Evolutionary conservation across 2,797 vertebrate species (phyloP).

Genomic region (Lates japonicus): DNA sequence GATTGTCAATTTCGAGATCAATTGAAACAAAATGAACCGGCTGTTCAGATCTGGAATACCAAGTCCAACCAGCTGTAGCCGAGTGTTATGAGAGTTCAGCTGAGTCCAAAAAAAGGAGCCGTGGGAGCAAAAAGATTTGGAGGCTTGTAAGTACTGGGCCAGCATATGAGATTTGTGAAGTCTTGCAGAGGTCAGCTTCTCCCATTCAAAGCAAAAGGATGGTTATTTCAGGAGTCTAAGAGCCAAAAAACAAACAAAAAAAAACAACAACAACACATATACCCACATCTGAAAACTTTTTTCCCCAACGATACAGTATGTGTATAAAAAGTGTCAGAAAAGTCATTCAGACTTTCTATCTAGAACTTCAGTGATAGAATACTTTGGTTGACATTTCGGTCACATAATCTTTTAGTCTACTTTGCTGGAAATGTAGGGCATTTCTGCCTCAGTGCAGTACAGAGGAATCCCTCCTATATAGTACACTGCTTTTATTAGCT

Average conservation of each 20-base stretch:
- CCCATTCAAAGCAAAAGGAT: slow-evolving; percentile 17
- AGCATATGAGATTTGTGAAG: slow-evolving; percentile 13
- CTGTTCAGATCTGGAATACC: not conserved
- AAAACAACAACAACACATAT: too few species aligned
- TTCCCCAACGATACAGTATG: not conserved
- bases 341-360: not conserved
- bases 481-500: not conserved
- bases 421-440: not conserved
- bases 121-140: slow-evolving; percentile 1
- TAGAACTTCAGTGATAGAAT: not conserved
- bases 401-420: not conserved
- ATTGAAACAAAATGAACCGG: slow-evolving; percentile 12
- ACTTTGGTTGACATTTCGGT: slow-evolving; percentile 6
- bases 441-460: not conserved
- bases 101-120: slow-evolving; percentile 19
- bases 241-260: too few species aligned
- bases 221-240: slow-evolving; percentile 21
- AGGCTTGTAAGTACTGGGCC: not conserved
- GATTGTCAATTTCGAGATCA: slow-evolving; percentile 5
- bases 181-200: slow-evolving; percentile 38
- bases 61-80: not conserved
- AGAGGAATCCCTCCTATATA: slow-evolving; percentile 5
- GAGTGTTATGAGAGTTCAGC: slow-evolving; percentile 16
- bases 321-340: not conserved
- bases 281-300: not conserved